phyloP scores from a whole-genome alignment of 2,113 vertebrate species.

The Pomatostomus ruficeps region DNA sequence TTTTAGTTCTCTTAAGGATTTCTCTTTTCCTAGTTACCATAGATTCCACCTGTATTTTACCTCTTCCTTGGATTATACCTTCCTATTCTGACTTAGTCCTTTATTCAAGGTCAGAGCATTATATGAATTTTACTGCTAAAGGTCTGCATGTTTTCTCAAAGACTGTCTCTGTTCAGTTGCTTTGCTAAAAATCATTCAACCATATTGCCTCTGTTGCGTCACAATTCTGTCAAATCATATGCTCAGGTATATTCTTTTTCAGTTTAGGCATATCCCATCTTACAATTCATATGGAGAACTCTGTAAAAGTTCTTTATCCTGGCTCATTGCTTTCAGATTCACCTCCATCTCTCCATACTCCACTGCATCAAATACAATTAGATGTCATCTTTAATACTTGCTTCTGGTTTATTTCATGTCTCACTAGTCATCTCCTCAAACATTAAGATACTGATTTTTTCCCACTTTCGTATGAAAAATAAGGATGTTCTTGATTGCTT shows the following conservation, averaged over 20 bases:
- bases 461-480: not conserved
- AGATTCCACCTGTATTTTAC: not conserved
- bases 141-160: not conserved
- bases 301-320: not conserved
- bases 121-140: not conserved
- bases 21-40: not conserved
- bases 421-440: not conserved
- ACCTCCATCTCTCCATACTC: not conserved
- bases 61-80: not conserved
- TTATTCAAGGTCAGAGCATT: not conserved
- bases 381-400: conserved; percentile 1
- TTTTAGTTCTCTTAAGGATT: not conserved
- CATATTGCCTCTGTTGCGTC: not conserved
- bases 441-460: not conserved
- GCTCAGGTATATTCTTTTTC: not conserved
- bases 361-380: conserved; percentile 8
- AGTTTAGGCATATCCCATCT: not conserved
- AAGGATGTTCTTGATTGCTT: not conserved
- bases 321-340: not conserved
- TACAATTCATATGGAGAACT: not conserved
- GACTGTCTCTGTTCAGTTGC: not conserved
- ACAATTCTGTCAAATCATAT: not conserved
- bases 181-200: not conserved
- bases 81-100: not conserved
- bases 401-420: not conserved